Evolutionary conservation across 1,140 invertebrate species (phyloP).

Genomic region (Trachymyrmex cornetzi): DNA sequence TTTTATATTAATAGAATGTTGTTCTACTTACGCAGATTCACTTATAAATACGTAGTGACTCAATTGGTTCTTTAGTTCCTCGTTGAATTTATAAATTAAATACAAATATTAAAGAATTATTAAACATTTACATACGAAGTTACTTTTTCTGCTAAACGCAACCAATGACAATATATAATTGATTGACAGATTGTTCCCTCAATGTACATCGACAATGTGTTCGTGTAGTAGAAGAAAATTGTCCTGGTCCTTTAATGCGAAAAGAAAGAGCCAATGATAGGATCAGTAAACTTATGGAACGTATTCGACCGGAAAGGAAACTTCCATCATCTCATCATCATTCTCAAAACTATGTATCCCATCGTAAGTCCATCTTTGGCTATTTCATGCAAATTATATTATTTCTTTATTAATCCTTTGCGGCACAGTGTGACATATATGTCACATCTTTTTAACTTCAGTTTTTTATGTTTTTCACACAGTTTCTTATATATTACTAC

Average conservation of each 20-base stretch:
- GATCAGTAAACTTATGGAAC: conserved; percentile 92
- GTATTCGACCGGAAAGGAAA: conserved; percentile 89
- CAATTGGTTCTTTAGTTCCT: too few relatives aligned
- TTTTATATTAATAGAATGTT: too few relatives aligned
- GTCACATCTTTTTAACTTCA: too few relatives aligned
- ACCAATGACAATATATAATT: neutral
- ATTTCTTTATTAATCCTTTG: neutral
- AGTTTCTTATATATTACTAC: too few relatives aligned
- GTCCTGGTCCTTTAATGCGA: conserved; percentile 92
- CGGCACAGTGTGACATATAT: too few relatives aligned
- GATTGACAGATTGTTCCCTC: conserved; percentile 93
- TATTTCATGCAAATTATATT: conserved; percentile 1
- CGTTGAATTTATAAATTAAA: too few relatives aligned
- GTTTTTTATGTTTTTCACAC: too few relatives aligned
- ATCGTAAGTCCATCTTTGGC: conserved; percentile 75
- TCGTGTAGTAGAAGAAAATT: conserved; percentile 93
- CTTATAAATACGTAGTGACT: too few relatives aligned
- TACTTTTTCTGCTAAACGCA: neutral
- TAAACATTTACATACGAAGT: neutral
- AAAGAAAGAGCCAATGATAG: conserved; percentile 90
- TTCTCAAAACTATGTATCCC: conserved; percentile 82
- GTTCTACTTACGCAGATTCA: too few relatives aligned
- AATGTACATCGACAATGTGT: conserved; percentile 96
- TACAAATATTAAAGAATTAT: neutral
- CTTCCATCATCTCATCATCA: conserved; percentile 83